Conservation (phyloP, 2,888 invertebrate genomes). For the Drosophila pseudotakahashii region DNA sequence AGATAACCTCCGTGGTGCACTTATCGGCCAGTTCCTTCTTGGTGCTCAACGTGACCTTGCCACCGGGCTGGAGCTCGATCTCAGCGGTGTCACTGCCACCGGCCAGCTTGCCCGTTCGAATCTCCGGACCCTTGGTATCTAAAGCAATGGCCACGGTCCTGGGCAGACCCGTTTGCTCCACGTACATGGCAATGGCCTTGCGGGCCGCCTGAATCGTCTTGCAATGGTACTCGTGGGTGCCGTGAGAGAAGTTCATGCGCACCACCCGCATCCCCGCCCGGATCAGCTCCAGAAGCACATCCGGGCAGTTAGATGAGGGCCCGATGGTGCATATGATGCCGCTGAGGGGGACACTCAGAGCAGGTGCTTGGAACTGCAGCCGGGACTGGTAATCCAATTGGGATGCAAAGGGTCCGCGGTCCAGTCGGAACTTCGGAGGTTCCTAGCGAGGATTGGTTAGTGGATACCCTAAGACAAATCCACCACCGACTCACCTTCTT, state of each 20-base stretch:
- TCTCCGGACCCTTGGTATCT: slow-evolving; percentile 99
- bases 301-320: slow-evolving; percentile 91
- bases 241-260: slow-evolving; percentile 97
- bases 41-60: slow-evolving; percentile 92
- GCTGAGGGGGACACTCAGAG: slow-evolving; percentile 93
- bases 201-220: slow-evolving; percentile 95
- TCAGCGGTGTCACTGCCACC: slow-evolving; percentile 93
- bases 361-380: slow-evolving; percentile 95
- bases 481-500: slow-evolving; percentile 20
- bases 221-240: slow-evolving; percentile 96
- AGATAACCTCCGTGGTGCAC: slow-evolving; percentile 90
- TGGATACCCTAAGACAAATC: no score
- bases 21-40: slow-evolving; percentile 90
- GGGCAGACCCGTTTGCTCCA: slow-evolving; percentile 88
- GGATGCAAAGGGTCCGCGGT: slow-evolving; percentile 81
- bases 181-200: slow-evolving; percentile 91
- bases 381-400: slow-evolving; percentile 96
- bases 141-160: slow-evolving; percentile 96
- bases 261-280: slow-evolving; percentile 98
- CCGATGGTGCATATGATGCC: slow-evolving; percentile 99
- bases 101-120: slow-evolving; percentile 96
- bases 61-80: slow-evolving; percentile 93
- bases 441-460: background rate
- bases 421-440: slow-evolving; percentile 4
- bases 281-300: slow-evolving; percentile 95